Evolutionary conservation across 2,888 invertebrate genomes (phyloP).

Genomic region (Leptinotarsa haldemani): DNA sequence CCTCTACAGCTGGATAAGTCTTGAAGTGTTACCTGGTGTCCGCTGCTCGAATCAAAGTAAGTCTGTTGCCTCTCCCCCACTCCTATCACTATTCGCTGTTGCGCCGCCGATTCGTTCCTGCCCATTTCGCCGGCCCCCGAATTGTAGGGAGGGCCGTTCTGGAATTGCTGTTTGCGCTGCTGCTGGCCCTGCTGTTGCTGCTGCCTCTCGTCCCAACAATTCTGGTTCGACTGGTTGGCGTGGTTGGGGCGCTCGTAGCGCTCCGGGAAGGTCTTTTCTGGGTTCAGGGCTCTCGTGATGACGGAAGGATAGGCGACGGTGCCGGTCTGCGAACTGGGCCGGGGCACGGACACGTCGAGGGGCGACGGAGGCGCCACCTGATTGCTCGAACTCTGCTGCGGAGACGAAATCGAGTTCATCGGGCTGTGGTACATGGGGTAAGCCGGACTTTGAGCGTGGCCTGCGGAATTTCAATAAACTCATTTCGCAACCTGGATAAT

Average conservation of each 20-base stretch:
- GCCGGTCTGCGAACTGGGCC: slow-evolving; percentile 72
- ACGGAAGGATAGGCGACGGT: slow-evolving; percentile 84
- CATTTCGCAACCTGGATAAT: no score
- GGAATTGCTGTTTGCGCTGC: slow-evolving; percentile 66
- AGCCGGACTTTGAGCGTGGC: slow-evolving; percentile 81
- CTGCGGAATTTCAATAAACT: slow-evolving; percentile 51
- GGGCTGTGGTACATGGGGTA: slow-evolving; percentile 90
- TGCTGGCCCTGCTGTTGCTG: slow-evolving; percentile 18
- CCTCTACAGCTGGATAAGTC: slow-evolving; percentile 80
- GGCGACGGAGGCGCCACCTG: slow-evolving; percentile 76
- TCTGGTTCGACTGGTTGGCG: slow-evolving; percentile 58
- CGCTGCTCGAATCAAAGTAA: slow-evolving; percentile 75
- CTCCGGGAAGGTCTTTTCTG: slow-evolving; percentile 71
- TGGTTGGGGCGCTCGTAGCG: slow-evolving; percentile 68
- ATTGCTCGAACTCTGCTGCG: slow-evolving; percentile 73
- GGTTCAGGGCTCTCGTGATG: slow-evolving; percentile 79
- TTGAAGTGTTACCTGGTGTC: slow-evolving; percentile 72
- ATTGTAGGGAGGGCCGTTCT: slow-evolving; percentile 65
- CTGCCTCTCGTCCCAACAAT: slow-evolving; percentile 69
- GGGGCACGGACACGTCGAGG: slow-evolving; percentile 75
- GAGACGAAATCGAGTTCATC: slow-evolving; percentile 80
- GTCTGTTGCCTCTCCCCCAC: slow-evolving; percentile 71
- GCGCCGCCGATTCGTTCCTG: slow-evolving; percentile 52
- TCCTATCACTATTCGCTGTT: slow-evolving; percentile 61
- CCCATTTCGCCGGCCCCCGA: slow-evolving; percentile 63